phyloP scores from a whole-genome alignment of 2,797 vertebrate genomes.

The Numenius phaeopus region DNA sequence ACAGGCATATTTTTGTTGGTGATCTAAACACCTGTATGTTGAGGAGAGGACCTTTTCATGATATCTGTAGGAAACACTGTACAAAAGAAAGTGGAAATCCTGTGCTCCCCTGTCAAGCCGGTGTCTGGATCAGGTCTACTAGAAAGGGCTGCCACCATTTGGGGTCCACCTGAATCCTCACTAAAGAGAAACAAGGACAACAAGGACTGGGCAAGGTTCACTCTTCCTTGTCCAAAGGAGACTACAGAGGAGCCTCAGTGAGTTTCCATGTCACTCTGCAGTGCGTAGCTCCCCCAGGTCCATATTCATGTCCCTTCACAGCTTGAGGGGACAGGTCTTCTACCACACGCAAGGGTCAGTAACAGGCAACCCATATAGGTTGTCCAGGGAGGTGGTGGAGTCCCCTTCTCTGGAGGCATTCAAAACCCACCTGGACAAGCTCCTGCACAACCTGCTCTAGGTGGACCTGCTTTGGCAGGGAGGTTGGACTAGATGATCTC shows the following conservation, averaged over 20 bases:
- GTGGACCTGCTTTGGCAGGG: no score
- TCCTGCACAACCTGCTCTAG: no score
- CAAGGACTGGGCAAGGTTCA: background rate
- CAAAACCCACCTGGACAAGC: no score
- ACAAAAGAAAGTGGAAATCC: background rate
- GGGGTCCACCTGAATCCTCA: background rate
- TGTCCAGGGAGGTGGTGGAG: no score
- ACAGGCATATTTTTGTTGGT: background rate
- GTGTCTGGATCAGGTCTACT: background rate
- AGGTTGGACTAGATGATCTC: no score
- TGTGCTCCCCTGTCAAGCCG: background rate
- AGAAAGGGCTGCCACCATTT: background rate
- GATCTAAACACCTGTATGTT: background rate
- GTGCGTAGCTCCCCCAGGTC: background rate
- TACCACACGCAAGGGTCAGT: rapidly evolving
- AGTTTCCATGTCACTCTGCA: background rate
- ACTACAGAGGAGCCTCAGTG: background rate
- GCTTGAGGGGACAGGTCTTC: background rate
- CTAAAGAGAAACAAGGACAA: background rate
- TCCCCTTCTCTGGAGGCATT: no score
- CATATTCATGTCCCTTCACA: background rate
- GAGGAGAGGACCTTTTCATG: background rate
- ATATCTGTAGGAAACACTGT: background rate
- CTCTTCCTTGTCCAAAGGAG: background rate
- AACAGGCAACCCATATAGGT: background rate